Evolutionary conservation across 2,888 invertebrate species (phyloP), one percentile per base, ranked within the genome.

Genomic region (Omphaloscelis lunosa): DNA sequence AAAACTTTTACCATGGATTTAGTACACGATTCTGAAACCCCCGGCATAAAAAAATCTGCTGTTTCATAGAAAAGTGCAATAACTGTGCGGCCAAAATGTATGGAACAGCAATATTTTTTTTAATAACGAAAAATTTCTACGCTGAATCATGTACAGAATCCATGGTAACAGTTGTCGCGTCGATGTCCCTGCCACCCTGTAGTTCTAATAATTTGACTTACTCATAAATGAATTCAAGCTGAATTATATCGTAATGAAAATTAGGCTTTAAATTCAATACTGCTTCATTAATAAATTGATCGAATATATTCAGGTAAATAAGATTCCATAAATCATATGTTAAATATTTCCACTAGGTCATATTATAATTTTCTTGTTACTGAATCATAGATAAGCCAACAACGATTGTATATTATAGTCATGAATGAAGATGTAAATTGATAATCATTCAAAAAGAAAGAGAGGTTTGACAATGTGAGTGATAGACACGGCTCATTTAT

Each of bases 231-330:
- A 29, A 45, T 65, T 53, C n/a, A 39, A 45, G 20, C 51, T 53
- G 65, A 74, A 79, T 79, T 59, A 27, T 58, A 61, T 45, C 56
- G n/a, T 68, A 59, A 65, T 59, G 58, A 61, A 63, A 80, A 73
- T 63, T 15, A 3, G 34, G 34, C 20, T 79, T 48, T 34, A 45
- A 79, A 63, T 15, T 56, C 9, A 72, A n/a, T 56, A 67, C 29
- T 41, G 51, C n/a, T 51, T 53, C 27, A 68, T 29, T 17, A 48
- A 45, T 69, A 34, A 56, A 66, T 69, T 63, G 0, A 41, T 27
- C 15, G 4, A 23, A 45, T 66, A 11, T 15, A 29, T 51, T 68
- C 17, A 29, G 29, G 17, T 17, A 56, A 48, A 29, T 67, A 29
- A 6, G 4, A 29, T 58, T 69, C 15, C 5, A 39, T n/a, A 23